Conservation (phyloP, 2,797 vertebrate genomes). For the Tangara arthus region DNA sequence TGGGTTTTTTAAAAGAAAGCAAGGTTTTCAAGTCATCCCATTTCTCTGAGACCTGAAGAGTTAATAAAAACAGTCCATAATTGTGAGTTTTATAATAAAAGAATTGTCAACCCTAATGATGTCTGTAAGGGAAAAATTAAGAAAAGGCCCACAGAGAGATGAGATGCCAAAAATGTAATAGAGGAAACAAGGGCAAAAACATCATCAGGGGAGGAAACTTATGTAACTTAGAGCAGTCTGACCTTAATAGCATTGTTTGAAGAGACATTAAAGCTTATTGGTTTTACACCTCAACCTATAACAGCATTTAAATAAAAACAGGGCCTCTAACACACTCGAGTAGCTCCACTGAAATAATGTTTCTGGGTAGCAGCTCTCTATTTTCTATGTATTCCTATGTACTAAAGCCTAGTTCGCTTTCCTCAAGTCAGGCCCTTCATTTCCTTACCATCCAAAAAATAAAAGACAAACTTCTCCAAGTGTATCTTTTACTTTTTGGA, state of each 20-base stretch:
- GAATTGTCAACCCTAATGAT: background rate
- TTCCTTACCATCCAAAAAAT: too few relatives aligned
- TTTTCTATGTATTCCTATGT: background rate
- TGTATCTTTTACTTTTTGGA: background rate
- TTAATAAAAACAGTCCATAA: background rate
- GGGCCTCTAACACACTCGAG: background rate
- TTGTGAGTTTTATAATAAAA: background rate
- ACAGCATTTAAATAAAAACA: background rate
- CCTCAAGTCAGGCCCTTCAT: too few relatives aligned
- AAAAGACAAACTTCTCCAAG: background rate
- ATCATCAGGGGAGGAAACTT: background rate
- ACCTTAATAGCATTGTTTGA: background rate
- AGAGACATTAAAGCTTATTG: background rate
- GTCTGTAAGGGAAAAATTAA: background rate
- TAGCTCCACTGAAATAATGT: background rate
- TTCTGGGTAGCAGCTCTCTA: background rate
- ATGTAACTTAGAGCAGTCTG: background rate
- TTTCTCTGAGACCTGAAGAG: background rate
- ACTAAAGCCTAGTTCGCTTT: background rate
- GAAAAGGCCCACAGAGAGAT: background rate
- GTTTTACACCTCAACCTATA: background rate
- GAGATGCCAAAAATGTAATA: background rate
- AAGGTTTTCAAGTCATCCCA: background rate
- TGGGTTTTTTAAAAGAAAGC: background rate
- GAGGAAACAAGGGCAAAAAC: background rate